Evolutionary conservation across 2,797 vertebrate species (phyloP), one percentile per base, ranked within the genome.

Genomic region (Anguilla megastoma): DNA sequence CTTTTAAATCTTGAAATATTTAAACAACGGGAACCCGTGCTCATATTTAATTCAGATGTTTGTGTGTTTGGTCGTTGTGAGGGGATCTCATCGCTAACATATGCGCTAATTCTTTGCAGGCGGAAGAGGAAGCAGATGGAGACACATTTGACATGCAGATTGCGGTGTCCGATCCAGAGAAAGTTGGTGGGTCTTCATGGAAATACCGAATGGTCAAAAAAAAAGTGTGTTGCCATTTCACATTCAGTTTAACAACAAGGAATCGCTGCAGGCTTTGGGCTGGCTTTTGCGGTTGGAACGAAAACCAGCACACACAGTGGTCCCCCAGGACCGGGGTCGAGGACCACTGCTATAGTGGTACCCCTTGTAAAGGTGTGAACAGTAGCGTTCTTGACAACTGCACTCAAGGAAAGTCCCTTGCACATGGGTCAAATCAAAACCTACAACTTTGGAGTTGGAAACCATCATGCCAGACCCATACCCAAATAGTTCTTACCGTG

Each of bases 91-190:
- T 82, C 9, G 21, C 18, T 82, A 82, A 18, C 45, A 48, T 86
- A 9, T 63, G 0, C 1, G 87, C 90, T 48, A 76, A 48, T 86
- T 48, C 2, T 50, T 91, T 91, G 74, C 89, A 99, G 97, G 95
- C 97, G 88, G 98, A 99, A 92, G 97, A 98, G 91, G 98, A 98
- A 91, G 95, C 98, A 88, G 96, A 95, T 76, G 95, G 95, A 58
- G 97, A 99, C 91, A 90, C 95, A 0, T 97, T 98, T 92, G 97
- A 98, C 95, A 96, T 99, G 91, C 94, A 98, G 93, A 98, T 99
- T 92, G 96, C 95, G 0, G 98, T 99, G 86, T 99, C 98, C 7
- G 98, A 99, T 92, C 98, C 98, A 7, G 98, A 99, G 94, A 99
- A 99, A 99, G 97, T 99, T 16, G 98, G 98, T 99, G 92, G 96